These are phyloP conservation scores for Sebastes diploproa DNA, from an alignment of 2,797 vertebrate species.

Conservation along the genomic window DNA sequence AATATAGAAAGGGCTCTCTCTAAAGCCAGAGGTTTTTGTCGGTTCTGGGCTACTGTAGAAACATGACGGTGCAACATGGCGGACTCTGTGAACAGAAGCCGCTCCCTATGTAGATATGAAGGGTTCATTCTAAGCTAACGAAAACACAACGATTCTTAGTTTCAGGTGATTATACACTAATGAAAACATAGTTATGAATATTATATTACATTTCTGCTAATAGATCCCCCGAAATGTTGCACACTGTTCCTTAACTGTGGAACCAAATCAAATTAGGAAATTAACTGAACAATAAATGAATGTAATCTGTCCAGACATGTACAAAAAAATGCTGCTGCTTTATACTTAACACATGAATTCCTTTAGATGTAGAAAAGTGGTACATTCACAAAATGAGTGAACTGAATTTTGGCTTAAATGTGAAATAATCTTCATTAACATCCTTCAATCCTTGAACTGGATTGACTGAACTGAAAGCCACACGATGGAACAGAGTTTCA, in stretches of 20 bases:
- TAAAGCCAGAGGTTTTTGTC: too few relatives aligned
- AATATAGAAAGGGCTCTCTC: too few relatives aligned
- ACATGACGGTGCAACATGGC: too few relatives aligned
- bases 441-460: slow-evolving; percentile 22
- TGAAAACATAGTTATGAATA: too few relatives aligned
- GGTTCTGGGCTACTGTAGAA: too few relatives aligned
- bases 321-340: neutral
- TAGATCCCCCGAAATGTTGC: too few relatives aligned
- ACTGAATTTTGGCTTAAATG: neutral
- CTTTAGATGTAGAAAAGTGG: neutral
- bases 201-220: too few relatives aligned
- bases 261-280: neutral
- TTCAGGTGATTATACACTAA: too few relatives aligned
- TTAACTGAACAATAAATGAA: neutral
- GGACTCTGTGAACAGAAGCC: too few relatives aligned
- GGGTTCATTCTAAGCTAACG: too few relatives aligned
- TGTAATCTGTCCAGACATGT: neutral
- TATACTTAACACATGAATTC: neutral
- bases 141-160: too few relatives aligned
- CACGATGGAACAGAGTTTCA: slow-evolving; percentile 25
- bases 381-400: neutral
- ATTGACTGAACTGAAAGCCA: slow-evolving; percentile 46
- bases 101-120: too few relatives aligned
- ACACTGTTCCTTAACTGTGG: neutral
- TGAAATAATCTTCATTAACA: slow-evolving; percentile 21